Conservation (phyloP, 2,113 vertebrate species). For the Drymodes brunneopygia region DNA sequence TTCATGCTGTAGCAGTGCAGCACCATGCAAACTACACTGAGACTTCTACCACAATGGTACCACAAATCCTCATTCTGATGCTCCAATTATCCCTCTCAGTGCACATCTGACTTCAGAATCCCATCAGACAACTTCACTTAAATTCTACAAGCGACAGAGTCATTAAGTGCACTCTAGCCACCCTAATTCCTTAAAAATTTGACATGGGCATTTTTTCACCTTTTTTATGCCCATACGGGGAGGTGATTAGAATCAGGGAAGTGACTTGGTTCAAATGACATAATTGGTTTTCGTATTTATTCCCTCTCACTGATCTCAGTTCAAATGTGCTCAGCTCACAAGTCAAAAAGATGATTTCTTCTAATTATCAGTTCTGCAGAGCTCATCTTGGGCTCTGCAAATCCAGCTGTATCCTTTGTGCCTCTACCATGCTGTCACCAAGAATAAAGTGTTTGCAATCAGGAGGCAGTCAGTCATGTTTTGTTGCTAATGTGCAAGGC, state of each 20-base stretch:
- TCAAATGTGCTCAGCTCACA: conserved; percentile 55
- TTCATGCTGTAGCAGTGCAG: neutral
- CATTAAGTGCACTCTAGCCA: conserved; percentile 36
- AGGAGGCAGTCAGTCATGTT: conserved; percentile 35
- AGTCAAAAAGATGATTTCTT: conserved; percentile 59
- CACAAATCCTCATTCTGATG: neutral
- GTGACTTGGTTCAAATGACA: conserved; percentile 43
- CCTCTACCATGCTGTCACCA: conserved; percentile 5
- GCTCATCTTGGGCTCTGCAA: conserved; percentile 30
- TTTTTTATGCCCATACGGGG: conserved; percentile 34
- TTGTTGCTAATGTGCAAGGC: conserved; percentile 12
- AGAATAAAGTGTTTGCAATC: conserved; percentile 58
- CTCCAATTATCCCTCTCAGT: neutral
- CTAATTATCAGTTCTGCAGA: conserved; percentile 55
- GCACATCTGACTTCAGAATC: neutral
- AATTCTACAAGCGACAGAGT: conserved; percentile 3
- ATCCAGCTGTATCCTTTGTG: conserved; percentile 64
- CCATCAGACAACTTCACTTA: conserved; percentile 22
- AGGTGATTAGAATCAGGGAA: conserved; percentile 35
- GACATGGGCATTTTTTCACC: conserved; percentile 38
- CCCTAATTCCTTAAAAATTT: conserved; percentile 51
- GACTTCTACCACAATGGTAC: neutral
- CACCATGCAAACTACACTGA: neutral
- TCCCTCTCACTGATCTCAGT: conserved; percentile 48
- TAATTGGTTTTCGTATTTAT: conserved; percentile 65